Evolutionary conservation across 2,888 invertebrate genomes (phyloP), one percentile per base, ranked within the genome.

Genomic region (Cylindroiulus punctatus): DNA sequence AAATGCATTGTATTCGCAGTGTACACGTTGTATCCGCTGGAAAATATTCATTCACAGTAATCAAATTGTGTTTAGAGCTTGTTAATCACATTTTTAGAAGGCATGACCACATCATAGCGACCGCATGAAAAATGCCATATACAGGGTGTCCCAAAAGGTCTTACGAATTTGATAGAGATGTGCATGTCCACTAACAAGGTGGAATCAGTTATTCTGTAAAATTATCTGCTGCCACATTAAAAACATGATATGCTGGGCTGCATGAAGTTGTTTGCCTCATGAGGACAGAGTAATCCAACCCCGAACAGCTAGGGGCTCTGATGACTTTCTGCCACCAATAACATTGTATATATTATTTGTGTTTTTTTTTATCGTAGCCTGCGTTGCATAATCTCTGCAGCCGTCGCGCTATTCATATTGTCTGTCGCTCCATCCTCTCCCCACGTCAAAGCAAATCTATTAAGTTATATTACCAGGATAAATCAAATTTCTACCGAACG

Each of bases 341-440:
- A n/a, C n/a, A n/a, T n/a, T n/a, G n/a, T n/a, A 22, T 57, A 36
- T 57, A 12, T 10, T 7, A 26, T 65, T 44, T 8, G 8, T 22
- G 17, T 42, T 14, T 82, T 82, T 36, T 36, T n/a, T n/a, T n/a
- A n/a, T 82, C 42, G 5, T 12, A 82, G 82, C 17, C 36, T 36
- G 36, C 82, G 0, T 82, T 82, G 82, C 42, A 40, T n/a, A 82
- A 36, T 82, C 82, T 40, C 36, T 40, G 82, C 22, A 82, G 17
- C 7, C 82, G 12, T 82, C 36, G 82, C 19, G n/a, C 10, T 22
- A 19, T 82, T n/a, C 82, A 82, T n/a, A 26, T 36, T 19, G n/a
- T 36, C 82, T 82, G 82, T 26, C 42, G 42, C 22, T 82, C 32
- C 36, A 12, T 17, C 17, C 14, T 36, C 17, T 82, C 22, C 36